Evolutionary conservation across 2,888 invertebrate species (phyloP).

Genomic region (Philhelius pedissequus): DNA sequence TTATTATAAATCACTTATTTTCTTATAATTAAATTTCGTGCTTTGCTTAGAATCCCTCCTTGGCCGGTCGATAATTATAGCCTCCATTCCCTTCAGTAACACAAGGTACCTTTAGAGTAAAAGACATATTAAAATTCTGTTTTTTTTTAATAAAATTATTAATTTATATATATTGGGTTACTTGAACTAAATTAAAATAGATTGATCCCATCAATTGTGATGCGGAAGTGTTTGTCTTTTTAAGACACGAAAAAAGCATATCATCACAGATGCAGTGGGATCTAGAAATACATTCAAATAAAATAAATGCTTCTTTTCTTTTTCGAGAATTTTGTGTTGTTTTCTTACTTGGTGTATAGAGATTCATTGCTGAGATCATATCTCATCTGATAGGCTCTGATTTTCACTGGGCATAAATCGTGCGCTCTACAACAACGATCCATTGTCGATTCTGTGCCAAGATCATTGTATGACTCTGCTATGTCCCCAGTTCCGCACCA

Average conservation of each 20-base stretch:
- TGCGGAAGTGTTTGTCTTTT: conserved; percentile 85
- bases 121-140: neutral
- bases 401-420: conserved; percentile 93
- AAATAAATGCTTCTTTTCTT: neutral
- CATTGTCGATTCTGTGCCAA: conserved; percentile 85
- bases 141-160: neutral
- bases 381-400: conserved; percentile 80
- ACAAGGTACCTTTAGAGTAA: conserved; percentile 74
- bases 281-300: conserved; percentile 76
- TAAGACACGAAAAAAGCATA: conserved; percentile 89
- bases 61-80: conserved; percentile 76
- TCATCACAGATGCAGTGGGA: conserved; percentile 94
- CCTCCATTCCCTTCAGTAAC: conserved; percentile 72
- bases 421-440: conserved; percentile 94
- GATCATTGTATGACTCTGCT: conserved; percentile 89
- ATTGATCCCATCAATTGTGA: conserved; percentile 89
- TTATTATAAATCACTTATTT: neutral
- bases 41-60: conserved; percentile 74
- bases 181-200: conserved; percentile 90
- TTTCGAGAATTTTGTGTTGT: neutral
- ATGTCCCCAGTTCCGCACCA: conserved; percentile 96
- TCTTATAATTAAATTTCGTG: neutral
- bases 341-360: conserved; percentile 87
- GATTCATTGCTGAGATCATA: conserved; percentile 92
- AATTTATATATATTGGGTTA: conserved; percentile 71